These are phyloP conservation scores for Cloeon dipterum DNA, from an alignment of 2,888 invertebrate genomes.

Conservation along the genomic window DNA sequence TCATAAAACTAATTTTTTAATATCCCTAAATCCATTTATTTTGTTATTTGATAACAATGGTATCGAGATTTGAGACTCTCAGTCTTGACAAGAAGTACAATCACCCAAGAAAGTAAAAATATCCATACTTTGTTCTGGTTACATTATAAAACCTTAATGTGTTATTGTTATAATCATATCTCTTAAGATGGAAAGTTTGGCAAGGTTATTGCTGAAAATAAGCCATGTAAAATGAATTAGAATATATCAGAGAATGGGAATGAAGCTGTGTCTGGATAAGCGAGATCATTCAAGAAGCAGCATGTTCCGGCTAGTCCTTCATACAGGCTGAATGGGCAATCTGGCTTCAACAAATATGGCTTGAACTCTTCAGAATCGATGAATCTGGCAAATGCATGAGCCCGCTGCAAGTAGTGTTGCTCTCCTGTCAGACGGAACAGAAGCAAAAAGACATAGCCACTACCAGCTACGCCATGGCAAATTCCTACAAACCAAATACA, in stretches of 20 bases:
- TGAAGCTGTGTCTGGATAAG: conserved; percentile 43
- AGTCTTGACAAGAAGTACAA: no score
- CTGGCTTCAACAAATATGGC: conserved; percentile 45
- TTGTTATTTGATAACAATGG: no score
- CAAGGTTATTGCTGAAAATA: no score
- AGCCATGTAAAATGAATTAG: no score
- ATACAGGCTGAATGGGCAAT: conserved; percentile 59
- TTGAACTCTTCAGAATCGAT: conserved; percentile 40
- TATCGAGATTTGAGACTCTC: not conserved
- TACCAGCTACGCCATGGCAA: conserved; percentile 72
- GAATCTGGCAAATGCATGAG: conserved; percentile 52
- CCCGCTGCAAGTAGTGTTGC: conserved; percentile 44
- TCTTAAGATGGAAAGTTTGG: no score
- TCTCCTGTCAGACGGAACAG: conserved; percentile 52
- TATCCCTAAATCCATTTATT: not conserved
- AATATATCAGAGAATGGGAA: conserved; percentile 69
- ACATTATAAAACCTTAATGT: no score
- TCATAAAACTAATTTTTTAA: no score
- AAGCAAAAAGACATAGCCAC: conserved; percentile 55
- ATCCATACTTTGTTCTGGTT: no score
- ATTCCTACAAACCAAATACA: conserved; percentile 25
- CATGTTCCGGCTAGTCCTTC: conserved; percentile 74
- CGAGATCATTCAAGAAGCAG: conserved; percentile 56
- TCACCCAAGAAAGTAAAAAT: not conserved
- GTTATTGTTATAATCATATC: no score